phyloP scores from a whole-genome alignment of 2,797 vertebrate species.

The Hipposideros larvatus region DNA sequence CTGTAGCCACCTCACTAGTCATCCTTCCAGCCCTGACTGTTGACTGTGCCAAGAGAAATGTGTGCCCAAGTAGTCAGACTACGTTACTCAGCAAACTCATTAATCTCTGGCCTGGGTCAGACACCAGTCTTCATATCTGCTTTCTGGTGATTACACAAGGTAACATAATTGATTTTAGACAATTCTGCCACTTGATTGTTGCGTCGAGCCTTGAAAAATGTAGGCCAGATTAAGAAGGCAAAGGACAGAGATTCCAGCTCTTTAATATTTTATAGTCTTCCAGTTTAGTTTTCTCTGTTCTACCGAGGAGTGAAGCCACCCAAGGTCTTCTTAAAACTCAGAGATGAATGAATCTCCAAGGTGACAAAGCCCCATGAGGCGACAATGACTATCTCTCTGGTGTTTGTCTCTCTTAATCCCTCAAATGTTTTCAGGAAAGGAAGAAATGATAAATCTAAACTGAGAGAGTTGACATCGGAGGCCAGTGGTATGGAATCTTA shows the following conservation, averaged over 20 bases:
- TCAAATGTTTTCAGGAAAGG: conserved; percentile 41
- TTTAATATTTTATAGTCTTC: conserved; percentile 66
- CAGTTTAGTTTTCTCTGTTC: conserved; percentile 59
- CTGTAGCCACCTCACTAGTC: neutral
- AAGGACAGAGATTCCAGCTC: conserved; percentile 65
- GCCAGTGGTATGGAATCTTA: conserved; percentile 7
- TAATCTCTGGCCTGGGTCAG: conserved; percentile 66
- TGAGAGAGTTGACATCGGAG: neutral
- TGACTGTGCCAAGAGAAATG: conserved; percentile 27
- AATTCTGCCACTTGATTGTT: conserved; percentile 66
- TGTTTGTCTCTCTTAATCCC: conserved; percentile 46
- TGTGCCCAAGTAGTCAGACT: conserved; percentile 58
- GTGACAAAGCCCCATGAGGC: neutral
- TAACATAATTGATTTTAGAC: conserved; percentile 78
- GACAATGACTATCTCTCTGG: neutral
- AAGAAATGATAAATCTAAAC: neutral
- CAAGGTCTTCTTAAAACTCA: neutral
- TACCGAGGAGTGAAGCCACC: neutral
- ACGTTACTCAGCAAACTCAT: conserved; percentile 62
- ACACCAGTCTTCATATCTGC: conserved; percentile 61
- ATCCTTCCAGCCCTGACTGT: neutral
- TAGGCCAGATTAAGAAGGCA: conserved; percentile 67
- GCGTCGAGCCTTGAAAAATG: conserved; percentile 58
- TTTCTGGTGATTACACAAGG: conserved; percentile 72
- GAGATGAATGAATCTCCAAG: conserved; percentile 46